Conservation (phyloP, 2,888 invertebrate species). For the Linyphia triangularis region DNA sequence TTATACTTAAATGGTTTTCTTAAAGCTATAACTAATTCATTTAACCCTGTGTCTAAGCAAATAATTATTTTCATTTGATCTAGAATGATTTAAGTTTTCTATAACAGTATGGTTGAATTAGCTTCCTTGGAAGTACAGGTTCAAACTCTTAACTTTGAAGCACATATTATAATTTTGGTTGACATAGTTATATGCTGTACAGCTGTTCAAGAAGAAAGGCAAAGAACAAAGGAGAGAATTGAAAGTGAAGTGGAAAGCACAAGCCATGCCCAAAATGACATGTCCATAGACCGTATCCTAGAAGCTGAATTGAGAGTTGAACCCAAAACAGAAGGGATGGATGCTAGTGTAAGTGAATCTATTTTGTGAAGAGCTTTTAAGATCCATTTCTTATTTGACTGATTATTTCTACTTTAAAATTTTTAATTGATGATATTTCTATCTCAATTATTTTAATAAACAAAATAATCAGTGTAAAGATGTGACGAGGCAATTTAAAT, state of each 20-base stretch:
- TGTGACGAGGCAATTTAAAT: too few species aligned
- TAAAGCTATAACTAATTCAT: too few species aligned
- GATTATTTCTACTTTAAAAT: too few species aligned
- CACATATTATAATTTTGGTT: constrained; percentile 17
- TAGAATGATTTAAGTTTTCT: too few species aligned
- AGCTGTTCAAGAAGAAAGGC: constrained; percentile 91
- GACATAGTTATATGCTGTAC: too few species aligned
- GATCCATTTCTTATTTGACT: background rate
- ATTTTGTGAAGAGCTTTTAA: background rate
- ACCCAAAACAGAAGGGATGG: constrained; percentile 83
- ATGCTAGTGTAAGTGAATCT: constrained; percentile 82
- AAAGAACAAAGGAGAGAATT: constrained; percentile 87
- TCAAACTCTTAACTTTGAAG: background rate
- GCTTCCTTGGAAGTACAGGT: background rate
- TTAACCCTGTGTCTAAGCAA: too few species aligned
- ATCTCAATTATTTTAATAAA: too few species aligned
- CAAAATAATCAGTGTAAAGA: too few species aligned
- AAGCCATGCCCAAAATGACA: constrained; percentile 86
- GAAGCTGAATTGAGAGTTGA: constrained; percentile 92
- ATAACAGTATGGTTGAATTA: background rate
- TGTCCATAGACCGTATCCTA: constrained; percentile 94
- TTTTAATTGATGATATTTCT: too few species aligned
- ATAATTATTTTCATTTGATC: too few species aligned
- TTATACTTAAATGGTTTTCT: too few species aligned
- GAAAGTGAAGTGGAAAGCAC: constrained; percentile 89